Evolutionary conservation across 2,113 vertebrate genomes (phyloP), one percentile per base, ranked within the genome.

Genomic region (Tachycineta bicolor): DNA sequence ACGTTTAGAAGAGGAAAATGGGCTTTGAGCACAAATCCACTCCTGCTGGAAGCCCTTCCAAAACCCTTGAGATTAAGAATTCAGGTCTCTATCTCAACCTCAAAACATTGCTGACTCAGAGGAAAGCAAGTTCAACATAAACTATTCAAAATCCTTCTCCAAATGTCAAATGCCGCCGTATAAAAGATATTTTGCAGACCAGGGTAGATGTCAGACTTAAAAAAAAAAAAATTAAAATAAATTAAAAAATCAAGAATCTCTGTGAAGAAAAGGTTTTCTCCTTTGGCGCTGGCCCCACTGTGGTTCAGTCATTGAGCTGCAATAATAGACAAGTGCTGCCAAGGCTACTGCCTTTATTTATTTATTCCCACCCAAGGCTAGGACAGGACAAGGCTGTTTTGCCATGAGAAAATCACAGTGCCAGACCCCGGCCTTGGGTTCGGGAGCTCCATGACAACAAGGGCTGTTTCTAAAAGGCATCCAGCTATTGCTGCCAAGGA

Each of bases 391-490:
- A 50, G 1, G 2, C 14, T 68, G 43, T 65, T 94, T 47, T 89
- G 88, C 87, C 91, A 85, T 83, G 80, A 94, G 93, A 94, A 93
- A 94, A 91, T 60, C 56, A 16, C 4, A 0, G 62, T 55, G 91
- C 93, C 94, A 96, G 87, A 85, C 22, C 55, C 4, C 0, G 75
- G 83, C 95, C 95, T 96, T 96, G 96, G 80, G 60, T 60, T 69
- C 44, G 29, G 76, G 67, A 75, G 90, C 94, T 94, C 95, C 94
- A 95, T 91, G 91, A 95, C 95, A 97, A 97, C 94, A 64, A 80
- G 50, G 76, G 53, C 69, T 78, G 70, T 14, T 95, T 87, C 82
- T 33, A 91, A 95, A 96, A 95, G 83, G 85, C 78, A 94, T 53
- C 65, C 47, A 94, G 94, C 50, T 68, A 1, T 5, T 13, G 39